phyloP scores from a whole-genome alignment of 2,113 vertebrate species.

The Erythrocebus patas region DNA sequence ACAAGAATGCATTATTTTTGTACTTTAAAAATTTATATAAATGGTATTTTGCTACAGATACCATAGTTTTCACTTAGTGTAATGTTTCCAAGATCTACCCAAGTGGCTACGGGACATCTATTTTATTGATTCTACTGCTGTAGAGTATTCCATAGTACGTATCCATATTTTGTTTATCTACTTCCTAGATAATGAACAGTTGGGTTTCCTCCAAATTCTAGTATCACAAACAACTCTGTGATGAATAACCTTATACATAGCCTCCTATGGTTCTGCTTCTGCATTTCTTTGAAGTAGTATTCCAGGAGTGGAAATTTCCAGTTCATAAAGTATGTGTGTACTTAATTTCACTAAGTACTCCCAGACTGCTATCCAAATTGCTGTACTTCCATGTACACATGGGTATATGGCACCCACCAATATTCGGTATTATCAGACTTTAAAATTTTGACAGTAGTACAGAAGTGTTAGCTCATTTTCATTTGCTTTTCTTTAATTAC shows the following conservation, averaged over 20 bases:
- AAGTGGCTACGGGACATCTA: not conserved
- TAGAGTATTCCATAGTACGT: not conserved
- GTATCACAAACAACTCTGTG: not conserved
- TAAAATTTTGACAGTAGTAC: not conserved
- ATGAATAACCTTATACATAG: not conserved
- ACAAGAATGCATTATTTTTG: not conserved
- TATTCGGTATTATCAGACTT: not conserved
- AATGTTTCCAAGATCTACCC: not conserved
- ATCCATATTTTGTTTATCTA: not conserved
- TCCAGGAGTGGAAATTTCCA: not conserved
- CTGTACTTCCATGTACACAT: not conserved
- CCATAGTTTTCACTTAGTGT: not conserved
- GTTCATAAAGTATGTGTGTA: not conserved
- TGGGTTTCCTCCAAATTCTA: not conserved
- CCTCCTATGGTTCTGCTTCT: not conserved
- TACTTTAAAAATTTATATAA: not conserved
- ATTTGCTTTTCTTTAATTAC: not conserved
- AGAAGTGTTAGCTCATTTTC: not conserved
- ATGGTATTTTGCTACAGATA: not conserved
- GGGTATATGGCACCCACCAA: not conserved
- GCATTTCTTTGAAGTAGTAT: not conserved
- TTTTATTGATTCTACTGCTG: not conserved
- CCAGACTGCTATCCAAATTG: not conserved
- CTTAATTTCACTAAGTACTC: not conserved
- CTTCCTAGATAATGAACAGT: not conserved